Evolutionary conservation across 2,888 invertebrate species (phyloP).

Genomic region (Adelphocoris suturalis): DNA sequence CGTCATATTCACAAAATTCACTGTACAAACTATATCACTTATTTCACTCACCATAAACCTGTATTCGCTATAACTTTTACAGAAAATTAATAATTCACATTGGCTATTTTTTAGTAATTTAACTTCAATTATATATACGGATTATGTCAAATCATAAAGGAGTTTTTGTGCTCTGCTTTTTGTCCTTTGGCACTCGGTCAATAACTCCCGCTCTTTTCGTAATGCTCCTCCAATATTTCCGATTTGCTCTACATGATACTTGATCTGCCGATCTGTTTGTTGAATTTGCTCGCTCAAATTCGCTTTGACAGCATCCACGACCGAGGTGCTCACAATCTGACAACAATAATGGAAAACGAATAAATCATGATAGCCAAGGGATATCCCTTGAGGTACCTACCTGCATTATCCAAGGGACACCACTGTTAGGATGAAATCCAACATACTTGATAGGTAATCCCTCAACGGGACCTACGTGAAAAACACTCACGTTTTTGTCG

Average conservation of each 20-base stretch:
- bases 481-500: conserved; percentile 11
- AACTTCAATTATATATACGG: conserved; percentile 5
- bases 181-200: conserved; percentile 14
- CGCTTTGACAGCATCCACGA: not conserved
- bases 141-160: conserved; percentile 34
- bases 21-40: too few species aligned
- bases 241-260: not conserved
- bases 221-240: not conserved
- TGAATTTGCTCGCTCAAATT: conserved; percentile 34
- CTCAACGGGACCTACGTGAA: not conserved
- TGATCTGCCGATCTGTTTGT: conserved; percentile 45
- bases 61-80: not conserved
- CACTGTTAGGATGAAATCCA: conserved; percentile 3
- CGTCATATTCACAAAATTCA: too few species aligned
- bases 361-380: conserved; percentile 33
- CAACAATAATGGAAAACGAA: conserved; percentile 43
- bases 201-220: conserved; percentile 20
- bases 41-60: too few species aligned
- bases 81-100: not conserved
- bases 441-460: conserved; percentile 9
- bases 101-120: conserved; percentile 20
- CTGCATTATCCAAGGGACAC: not conserved
- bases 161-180: conserved; percentile 22
- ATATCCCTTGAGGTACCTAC: not conserved
- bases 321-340: conserved; percentile 25